phyloP scores from a whole-genome alignment of 2,888 invertebrate species.

The Hypena proboscidalis region DNA sequence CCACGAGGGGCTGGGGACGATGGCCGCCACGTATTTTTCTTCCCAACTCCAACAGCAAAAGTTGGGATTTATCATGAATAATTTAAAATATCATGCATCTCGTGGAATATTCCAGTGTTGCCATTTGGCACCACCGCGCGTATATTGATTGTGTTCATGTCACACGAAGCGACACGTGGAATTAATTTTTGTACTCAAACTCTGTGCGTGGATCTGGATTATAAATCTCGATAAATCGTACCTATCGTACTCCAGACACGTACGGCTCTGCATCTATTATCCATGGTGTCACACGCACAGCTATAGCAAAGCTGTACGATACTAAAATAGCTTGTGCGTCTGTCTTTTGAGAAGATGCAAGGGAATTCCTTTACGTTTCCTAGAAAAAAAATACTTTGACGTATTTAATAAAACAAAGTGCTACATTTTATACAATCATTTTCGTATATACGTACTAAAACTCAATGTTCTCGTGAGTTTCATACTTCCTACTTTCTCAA shows the following conservation, averaged over 20 bases:
- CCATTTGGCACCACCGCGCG: slow-evolving; percentile 19
- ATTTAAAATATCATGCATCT: slow-evolving; percentile 69
- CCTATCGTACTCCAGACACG: slow-evolving; percentile 65
- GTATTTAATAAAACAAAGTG: too few relatives aligned
- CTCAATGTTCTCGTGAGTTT: too few relatives aligned
- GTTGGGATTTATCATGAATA: slow-evolving; percentile 78
- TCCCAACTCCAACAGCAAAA: slow-evolving; percentile 59
- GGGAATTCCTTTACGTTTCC: too few relatives aligned
- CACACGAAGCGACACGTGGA: slow-evolving; percentile 38
- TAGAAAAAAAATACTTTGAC: too few relatives aligned
- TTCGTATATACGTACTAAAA: too few relatives aligned
- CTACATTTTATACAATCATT: too few relatives aligned
- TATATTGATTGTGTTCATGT: slow-evolving; percentile 42
- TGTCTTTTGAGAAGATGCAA: too few relatives aligned
- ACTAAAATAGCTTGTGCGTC: background rate
- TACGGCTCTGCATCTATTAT: slow-evolving; percentile 53
- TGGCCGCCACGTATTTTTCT: slow-evolving; percentile 64
- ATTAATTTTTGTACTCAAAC: slow-evolving; percentile 53
- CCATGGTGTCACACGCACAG: slow-evolving; percentile 34
- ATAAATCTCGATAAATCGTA: slow-evolving; percentile 61
- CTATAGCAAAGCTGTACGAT: background rate
- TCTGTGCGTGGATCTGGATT: slow-evolving; percentile 49
- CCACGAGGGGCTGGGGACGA: slow-evolving; percentile 46
- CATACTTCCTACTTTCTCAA: too few relatives aligned
- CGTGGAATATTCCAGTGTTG: slow-evolving; percentile 52